Base-by-base conservation (phyloP, 2,888 invertebrate species). In the Diarsia brunnea region DNA sequence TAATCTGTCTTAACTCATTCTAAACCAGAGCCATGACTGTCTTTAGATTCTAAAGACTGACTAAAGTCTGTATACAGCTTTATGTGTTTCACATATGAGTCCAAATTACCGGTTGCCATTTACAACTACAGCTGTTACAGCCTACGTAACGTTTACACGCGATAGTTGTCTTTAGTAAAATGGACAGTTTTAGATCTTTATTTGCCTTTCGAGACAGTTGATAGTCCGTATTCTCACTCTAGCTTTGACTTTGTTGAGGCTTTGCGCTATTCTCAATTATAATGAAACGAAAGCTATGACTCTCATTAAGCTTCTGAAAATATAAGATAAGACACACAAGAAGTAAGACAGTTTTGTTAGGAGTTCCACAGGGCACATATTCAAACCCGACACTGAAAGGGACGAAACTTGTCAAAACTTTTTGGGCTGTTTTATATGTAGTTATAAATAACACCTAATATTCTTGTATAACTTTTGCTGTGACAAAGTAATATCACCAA, bases 41-140 rank as follows among this genome's bases (percentile, higher is more conserved):
- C 27, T 79, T 43, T 21, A 49, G 21, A 70, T 45, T 79, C 45
- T 38, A 60, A 61, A 79, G 45, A 21, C 10, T 45, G 31, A 7
- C 21, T 58, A 14, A 27, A 2, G 45, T 81, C 21, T 45, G 19
- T 3, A 31, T 31, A 60, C 64, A 77, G 66, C 47, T 16, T 82
- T 70, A 81, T 75, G 38, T 70, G 65, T 72, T 70, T 84, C 74
- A 55, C 83, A 69, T 82, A 82, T 82, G 78, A 78, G 53, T 82
- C 47, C 14, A 69, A 63, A 79, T 79, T 47, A 66, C 79, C 53
- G 53, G 83, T 79, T 82, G 53, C 69, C 78, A 69, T 69, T 69
- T 55, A 58, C 58, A 79, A 67, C n/a, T 79, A 49, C 55, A 69
- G 68, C 24, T 45, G 65, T 79, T 68, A 38, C 51, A 68, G 7